Conservation (phyloP, 2,888 invertebrate species). For the Sarcophaga carnaria region DNA sequence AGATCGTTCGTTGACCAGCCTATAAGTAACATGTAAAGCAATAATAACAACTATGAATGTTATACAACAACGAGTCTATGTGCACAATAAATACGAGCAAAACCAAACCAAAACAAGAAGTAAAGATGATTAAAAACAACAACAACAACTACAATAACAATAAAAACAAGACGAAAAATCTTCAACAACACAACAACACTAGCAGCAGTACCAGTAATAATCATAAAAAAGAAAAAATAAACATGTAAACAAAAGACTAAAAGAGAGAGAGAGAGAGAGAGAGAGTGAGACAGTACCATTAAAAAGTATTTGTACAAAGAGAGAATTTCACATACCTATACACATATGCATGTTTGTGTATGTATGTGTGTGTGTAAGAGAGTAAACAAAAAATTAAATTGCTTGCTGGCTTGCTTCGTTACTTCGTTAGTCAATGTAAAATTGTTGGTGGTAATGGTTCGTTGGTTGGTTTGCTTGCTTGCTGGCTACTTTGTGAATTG, state of each 20-base stretch:
- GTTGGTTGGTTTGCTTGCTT: constrained; percentile 1
- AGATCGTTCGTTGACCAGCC: constrained; percentile 71
- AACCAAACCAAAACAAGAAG: constrained; percentile 42
- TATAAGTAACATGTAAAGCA: constrained; percentile 29
- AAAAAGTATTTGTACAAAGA: background rate
- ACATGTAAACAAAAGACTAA: constrained; percentile 20
- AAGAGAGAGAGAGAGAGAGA: constrained; percentile 8
- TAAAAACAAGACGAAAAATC: constrained; percentile 20
- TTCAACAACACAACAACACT: constrained; percentile 5
- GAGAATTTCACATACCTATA: background rate
- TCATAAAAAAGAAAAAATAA: constrained; percentile 19
- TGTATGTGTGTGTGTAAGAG: background rate
- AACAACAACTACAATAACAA: background rate
- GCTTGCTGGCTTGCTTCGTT: constrained; percentile 23
- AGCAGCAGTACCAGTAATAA: constrained; percentile 4
- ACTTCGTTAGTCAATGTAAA: constrained; percentile 22
- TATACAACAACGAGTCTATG: constrained; percentile 11
- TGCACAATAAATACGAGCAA: constrained; percentile 25
- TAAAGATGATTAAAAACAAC: constrained; percentile 45
- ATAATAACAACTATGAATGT: constrained; percentile 21
- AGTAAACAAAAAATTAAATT: background rate
- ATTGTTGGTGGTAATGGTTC: constrained; percentile 33
- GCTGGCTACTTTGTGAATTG: constrained; percentile 15
- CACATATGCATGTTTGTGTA: background rate
- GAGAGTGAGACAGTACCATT: background rate